These are phyloP conservation scores for Paraescarpia echinospica DNA, from an alignment of 1,140 invertebrate species.

Conservation along the genomic window DNA sequence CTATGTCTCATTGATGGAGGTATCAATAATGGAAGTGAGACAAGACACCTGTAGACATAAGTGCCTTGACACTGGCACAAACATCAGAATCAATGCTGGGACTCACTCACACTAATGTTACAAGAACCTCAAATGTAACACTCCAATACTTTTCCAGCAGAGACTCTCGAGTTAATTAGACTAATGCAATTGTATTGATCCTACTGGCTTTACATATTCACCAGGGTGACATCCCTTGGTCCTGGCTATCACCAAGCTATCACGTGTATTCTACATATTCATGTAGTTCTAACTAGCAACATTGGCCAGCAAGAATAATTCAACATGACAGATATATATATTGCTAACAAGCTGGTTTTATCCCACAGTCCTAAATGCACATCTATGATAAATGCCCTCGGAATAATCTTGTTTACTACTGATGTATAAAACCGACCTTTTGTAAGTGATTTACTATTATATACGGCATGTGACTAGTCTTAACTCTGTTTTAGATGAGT, in stretches of 20 bases:
- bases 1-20: too few species aligned
- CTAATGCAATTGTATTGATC: neutral
- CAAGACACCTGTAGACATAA: neutral
- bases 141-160: neutral
- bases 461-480: neutral
- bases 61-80: neutral
- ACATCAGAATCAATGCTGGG: neutral
- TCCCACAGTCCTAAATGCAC: neutral
- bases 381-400: neutral
- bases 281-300: too few species aligned
- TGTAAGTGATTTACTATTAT: neutral
- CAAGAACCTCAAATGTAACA: neutral
- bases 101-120: neutral
- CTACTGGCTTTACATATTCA: neutral
- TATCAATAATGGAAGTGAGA: too few species aligned
- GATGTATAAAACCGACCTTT: too few species aligned
- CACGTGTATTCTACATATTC: too few species aligned
- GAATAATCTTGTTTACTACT: too few species aligned
- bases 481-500: neutral
- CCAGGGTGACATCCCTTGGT: neutral
- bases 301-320: too few species aligned
- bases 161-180: neutral
- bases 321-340: too few species aligned
- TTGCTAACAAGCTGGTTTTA: too few species aligned
- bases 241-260: neutral